phyloP scores from a whole-genome alignment of 2,888 invertebrate genomes.

The Tenodera sinensis region DNA sequence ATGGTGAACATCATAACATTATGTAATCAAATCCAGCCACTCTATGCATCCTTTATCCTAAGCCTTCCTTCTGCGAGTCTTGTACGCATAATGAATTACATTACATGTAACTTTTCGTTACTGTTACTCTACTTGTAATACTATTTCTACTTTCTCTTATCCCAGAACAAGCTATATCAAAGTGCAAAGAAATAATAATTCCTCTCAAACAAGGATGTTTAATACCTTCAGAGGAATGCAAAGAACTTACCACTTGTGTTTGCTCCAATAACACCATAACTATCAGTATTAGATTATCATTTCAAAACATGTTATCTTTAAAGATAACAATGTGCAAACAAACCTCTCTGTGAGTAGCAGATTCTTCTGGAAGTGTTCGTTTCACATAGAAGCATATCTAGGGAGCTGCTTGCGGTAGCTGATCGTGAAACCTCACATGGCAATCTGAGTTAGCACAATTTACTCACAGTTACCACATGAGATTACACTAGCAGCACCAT shows the following conservation, averaged over 20 bases:
- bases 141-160: too few relatives aligned
- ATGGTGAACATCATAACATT: too few relatives aligned
- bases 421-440: slow-evolving; percentile 79
- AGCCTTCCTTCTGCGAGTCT: too few relatives aligned
- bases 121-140: too few relatives aligned
- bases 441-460: slow-evolving; percentile 66
- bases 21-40: too few relatives aligned
- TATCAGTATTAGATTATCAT: neutral
- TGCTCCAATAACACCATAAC: neutral
- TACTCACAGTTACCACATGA: slow-evolving; percentile 98
- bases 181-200: too few relatives aligned
- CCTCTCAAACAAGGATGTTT: neutral
- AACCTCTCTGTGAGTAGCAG: neutral
- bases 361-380: neutral
- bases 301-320: neutral
- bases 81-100: too few relatives aligned
- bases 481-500: slow-evolving; percentile 68
- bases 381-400: neutral
- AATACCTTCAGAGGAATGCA: neutral
- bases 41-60: too few relatives aligned
- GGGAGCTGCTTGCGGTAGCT: slow-evolving; percentile 39
- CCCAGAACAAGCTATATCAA: too few relatives aligned
- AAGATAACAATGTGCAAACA: neutral
- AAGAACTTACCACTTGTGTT: neutral
- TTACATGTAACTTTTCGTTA: too few relatives aligned